Evolutionary conservation across 1,140 invertebrate species (phyloP), one percentile per base, ranked within the genome.

Genomic region (Fopius arisanus): DNA sequence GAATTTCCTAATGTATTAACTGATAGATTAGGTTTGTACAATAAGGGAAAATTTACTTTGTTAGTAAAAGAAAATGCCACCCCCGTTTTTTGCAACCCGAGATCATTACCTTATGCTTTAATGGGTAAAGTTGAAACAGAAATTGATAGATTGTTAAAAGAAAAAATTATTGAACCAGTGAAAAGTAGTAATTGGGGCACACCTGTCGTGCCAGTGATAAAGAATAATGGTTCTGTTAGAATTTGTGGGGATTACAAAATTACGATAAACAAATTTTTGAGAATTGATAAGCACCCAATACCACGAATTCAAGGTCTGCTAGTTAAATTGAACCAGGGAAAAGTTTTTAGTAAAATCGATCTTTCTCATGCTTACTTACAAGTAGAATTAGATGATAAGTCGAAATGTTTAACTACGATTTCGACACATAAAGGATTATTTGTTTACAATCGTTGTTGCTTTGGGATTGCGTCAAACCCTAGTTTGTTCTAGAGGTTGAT

Each of bases 201-300:
- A 9, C 85, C 83, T 0, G 75, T 88, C 5, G 85, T 86, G 2
- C 70, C 76, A n/a, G 79, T 86, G 0, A 43, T 78, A 9, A 85
- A 86, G 54, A 26, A 12, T 19, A 70, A 70, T n/a, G 68, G 48
- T 10, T 7, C 74, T 26, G 72, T 79, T 19, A 40, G 80, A 28
- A 33, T 79, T 9, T 84, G 83, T 75, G 84, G 80, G 0, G 83
- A 87, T 76, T 87, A 76, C 76, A 85, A 86, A 69, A 72, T 84
- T 19, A 87, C 82, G 7, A 26, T 88, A 9, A 89, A 89, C 76
- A 78, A 72, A 65, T 68, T 75, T 67, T 67, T 84, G 10, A 28
- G 75, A 54, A 68, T 78, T 23, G 75, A 79, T 63, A 76, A 82
- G 48, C 78, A 85, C 72, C 84, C 83, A 10, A 70, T 86, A 21